Evolutionary conservation across 2,888 invertebrate species (phyloP), one percentile per base, ranked within the genome.

Genomic region (Metalampra italica): DNA sequence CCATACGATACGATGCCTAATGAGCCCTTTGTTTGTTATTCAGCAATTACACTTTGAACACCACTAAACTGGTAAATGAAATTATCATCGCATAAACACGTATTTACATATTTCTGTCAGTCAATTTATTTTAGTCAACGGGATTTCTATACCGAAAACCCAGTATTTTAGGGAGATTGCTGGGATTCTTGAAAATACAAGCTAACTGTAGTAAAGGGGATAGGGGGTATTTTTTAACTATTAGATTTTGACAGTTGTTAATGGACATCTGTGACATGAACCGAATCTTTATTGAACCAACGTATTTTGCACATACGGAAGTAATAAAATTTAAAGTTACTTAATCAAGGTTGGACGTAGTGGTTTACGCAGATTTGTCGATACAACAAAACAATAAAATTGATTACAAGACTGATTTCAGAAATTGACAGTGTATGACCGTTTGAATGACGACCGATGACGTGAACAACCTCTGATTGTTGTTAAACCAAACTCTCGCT

Each of bases 1-100:
- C 68, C 71, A 73, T 71, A 72, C 75, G 61, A 66, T 64, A 66
- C 66, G n/a, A n/a, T n/a, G n/a, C n/a, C n/a, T n/a, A n/a, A n/a
- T 82, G 73, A 75, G 71, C 68, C 66, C 71, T 71, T 71, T 71
- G 73, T 72, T 65, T 50, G 30, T 29, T 45, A 37, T 12, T 37
- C 34, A 9, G 42, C 7, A 43, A 49, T 41, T 43, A 43, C 43
- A 43, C n/a, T 39, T 14, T 3, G 38, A 39, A 39, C 12, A 13
- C 38, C 5, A 22, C 22, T 22, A 22, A 34, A 2, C 9, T 11
- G 34, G 8, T 34, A 34, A 22, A 22, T 22, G 22, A 22, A 22
- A 22, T 22, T 22, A n/a, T n/a, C n/a, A n/a, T 22, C 22, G 22
- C 22, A 22, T 22, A 3, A 3, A 22, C 22, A 22, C 5, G 2